Conservation (phyloP, 2,113 vertebrate species). For the Protobothrops flavoviridis region DNA sequence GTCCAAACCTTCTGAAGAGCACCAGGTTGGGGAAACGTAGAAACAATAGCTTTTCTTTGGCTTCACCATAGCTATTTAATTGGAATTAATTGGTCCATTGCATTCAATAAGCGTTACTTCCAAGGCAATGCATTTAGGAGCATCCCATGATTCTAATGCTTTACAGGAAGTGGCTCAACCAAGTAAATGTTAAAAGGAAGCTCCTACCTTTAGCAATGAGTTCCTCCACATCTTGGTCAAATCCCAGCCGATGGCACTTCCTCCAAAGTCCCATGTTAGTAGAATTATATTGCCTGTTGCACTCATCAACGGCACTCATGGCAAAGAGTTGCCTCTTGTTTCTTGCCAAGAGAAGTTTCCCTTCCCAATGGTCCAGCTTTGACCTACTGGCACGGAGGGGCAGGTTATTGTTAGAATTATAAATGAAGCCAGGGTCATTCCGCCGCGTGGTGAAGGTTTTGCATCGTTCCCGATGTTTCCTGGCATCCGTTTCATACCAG, state of each 20-base stretch:
- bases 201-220: constrained; percentile 92
- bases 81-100: background rate
- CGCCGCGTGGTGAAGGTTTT: constrained; percentile 92
- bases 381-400: constrained; percentile 89
- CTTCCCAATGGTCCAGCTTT: constrained; percentile 88
- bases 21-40: background rate
- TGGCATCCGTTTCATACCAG: constrained; percentile 98
- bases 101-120: background rate
- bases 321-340: constrained; percentile 95
- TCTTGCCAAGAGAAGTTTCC: constrained; percentile 87
- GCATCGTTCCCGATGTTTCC: constrained; percentile 95
- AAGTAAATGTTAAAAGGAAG: background rate
- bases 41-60: background rate
- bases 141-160: background rate
- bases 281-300: constrained; percentile 95
- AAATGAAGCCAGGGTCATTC: constrained; percentile 97
- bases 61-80: background rate
- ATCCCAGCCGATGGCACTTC: constrained; percentile 91
- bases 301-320: constrained; percentile 94
- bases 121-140: background rate
- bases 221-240: constrained; percentile 91
- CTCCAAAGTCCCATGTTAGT: constrained; percentile 99
- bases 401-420: constrained; percentile 98
- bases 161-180: constrained; percentile 10
- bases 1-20: background rate